These are phyloP conservation scores for Caenorhabditis panamensis DNA, from an alignment of 2,888 invertebrate species.

Conservation along the genomic window DNA sequence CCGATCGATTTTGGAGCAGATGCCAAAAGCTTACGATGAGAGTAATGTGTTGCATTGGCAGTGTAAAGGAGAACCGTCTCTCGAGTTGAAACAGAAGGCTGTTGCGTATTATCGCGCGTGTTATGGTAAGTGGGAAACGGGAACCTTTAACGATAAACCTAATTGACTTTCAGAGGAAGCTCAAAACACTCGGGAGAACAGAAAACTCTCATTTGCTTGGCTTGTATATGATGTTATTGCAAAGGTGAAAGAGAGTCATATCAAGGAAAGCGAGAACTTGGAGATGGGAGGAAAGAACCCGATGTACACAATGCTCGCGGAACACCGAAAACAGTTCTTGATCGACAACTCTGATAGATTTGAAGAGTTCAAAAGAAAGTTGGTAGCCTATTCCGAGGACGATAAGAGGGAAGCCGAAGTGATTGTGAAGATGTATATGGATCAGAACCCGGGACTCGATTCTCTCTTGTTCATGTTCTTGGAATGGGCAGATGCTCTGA, in stretches of 20 bases:
- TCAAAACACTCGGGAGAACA: slow-evolving; percentile 30
- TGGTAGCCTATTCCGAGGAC: not conserved
- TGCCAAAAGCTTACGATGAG: not conserved
- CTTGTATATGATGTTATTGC: slow-evolving; percentile 73
- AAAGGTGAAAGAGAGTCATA: slow-evolving; percentile 42
- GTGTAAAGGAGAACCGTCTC: slow-evolving; percentile 32
- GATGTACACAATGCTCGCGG: slow-evolving; percentile 24
- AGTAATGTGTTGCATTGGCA: slow-evolving; percentile 44
- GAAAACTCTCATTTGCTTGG: slow-evolving; percentile 76
- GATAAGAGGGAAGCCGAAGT: not conserved
- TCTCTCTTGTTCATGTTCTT: slow-evolving; percentile 48
- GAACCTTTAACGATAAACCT: no score
- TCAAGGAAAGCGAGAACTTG: not conserved
- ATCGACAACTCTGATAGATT: slow-evolving; percentile 4
- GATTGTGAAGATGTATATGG: slow-evolving; percentile 20
- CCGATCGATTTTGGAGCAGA: not conserved
- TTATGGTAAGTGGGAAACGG: slow-evolving; percentile 65
- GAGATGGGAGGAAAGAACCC: slow-evolving; percentile 18
- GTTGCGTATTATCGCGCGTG: slow-evolving; percentile 71
- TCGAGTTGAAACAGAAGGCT: slow-evolving; percentile 64
- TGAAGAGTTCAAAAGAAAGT: not conserved
- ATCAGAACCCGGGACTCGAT: slow-evolving; percentile 39
- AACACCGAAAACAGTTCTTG: slow-evolving; percentile 26
- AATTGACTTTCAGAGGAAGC: slow-evolving; percentile 43
- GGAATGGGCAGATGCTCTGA: slow-evolving; percentile 41